Conservation (phyloP, 2,888 invertebrate genomes). For the Micropterix aruncella region DNA sequence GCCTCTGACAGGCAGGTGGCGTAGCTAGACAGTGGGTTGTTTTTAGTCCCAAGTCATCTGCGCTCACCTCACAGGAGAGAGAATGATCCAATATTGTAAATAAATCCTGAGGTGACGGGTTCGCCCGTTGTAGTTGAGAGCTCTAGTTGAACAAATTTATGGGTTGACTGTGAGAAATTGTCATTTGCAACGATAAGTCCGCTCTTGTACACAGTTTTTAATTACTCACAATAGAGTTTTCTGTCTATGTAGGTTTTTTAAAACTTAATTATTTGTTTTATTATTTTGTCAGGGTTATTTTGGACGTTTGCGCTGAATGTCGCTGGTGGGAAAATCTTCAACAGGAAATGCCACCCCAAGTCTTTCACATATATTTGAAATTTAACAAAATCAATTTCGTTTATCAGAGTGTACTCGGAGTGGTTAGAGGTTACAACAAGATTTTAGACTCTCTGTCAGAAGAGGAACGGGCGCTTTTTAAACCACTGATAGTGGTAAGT, state of each 20-base stretch:
- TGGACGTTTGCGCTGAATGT: slow-evolving; percentile 59
- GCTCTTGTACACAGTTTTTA: neutral
- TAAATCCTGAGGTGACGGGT: too few relatives aligned
- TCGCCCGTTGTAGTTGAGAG: too few relatives aligned
- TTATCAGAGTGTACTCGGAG: slow-evolving; percentile 55
- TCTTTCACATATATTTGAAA: slow-evolving; percentile 43
- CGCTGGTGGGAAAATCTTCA: slow-evolving; percentile 57
- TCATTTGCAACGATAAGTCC: too few relatives aligned
- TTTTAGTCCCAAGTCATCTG: too few relatives aligned
- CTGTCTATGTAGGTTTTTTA: slow-evolving; percentile 2
- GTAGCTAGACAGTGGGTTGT: too few relatives aligned
- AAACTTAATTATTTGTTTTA: slow-evolving; percentile 5
- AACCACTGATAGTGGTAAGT: slow-evolving; percentile 49
- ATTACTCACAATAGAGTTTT: slow-evolving; percentile 2
- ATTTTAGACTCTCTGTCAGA: slow-evolving; percentile 61
- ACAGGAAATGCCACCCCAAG: slow-evolving; percentile 53
- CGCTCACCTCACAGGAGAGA: too few relatives aligned
- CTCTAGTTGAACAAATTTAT: too few relatives aligned
- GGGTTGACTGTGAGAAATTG: too few relatives aligned
- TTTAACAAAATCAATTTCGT: slow-evolving; percentile 43
- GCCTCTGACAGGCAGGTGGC: too few relatives aligned
- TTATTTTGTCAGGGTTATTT: slow-evolving; percentile 33
- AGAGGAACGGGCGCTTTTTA: slow-evolving; percentile 65
- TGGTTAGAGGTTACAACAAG: slow-evolving; percentile 64
- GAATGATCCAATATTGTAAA: too few relatives aligned